phyloP scores from a whole-genome alignment of 2,113 vertebrate genomes.

The Aramus guarauna region DNA sequence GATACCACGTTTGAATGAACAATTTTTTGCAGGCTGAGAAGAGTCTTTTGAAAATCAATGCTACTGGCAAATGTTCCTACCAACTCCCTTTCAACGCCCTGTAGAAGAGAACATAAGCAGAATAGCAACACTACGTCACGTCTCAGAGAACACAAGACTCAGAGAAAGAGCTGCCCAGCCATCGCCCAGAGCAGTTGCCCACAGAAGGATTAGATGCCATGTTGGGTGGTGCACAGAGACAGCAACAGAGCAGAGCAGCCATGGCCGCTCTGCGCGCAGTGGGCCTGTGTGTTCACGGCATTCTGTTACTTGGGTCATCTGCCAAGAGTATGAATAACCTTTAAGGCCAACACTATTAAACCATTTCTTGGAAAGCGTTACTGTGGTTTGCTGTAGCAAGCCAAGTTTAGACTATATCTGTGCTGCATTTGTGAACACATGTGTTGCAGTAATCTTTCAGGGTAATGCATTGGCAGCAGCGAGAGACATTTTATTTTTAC shows the following conservation, averaged over 20 bases:
- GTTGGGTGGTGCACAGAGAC: background rate
- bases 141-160: background rate
- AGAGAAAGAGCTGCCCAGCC: background rate
- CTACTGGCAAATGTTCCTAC: background rate
- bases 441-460: slow-evolving; percentile 71
- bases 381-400: slow-evolving; percentile 43
- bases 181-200: background rate
- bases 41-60: background rate
- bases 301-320: background rate
- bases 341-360: slow-evolving; percentile 58
- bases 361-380: slow-evolving; percentile 62
- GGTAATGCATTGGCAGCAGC: slow-evolving; percentile 69
- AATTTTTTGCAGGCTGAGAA: background rate
- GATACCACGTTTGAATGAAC: background rate
- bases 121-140: rapidly evolving
- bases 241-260: background rate
- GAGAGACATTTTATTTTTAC: slow-evolving; percentile 72
- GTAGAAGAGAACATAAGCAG: background rate
- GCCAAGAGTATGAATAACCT: slow-evolving; percentile 64
- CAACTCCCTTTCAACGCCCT: background rate
- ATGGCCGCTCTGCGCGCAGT: background rate
- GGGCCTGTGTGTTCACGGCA: background rate
- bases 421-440: slow-evolving; percentile 69
- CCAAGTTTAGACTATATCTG: slow-evolving; percentile 68
- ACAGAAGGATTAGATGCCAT: rapidly evolving